phyloP scores from a whole-genome alignment of 53 echinoderm and acorn worm species.

The Temnopleurus reevesii region DNA sequence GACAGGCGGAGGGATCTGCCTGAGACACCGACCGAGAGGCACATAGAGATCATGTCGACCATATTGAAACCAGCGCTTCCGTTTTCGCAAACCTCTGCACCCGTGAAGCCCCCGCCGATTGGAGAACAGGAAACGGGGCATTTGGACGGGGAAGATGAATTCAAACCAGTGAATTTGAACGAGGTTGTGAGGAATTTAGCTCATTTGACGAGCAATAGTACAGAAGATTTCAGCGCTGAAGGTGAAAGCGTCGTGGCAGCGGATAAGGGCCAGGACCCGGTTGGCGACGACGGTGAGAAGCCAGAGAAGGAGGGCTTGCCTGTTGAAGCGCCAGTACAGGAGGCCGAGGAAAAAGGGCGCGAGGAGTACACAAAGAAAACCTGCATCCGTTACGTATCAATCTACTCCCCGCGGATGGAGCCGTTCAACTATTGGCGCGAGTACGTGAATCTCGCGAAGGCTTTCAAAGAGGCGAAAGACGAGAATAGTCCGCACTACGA shows the following conservation, averaged over 20 bases:
- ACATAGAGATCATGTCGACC: neutral
- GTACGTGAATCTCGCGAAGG: conserved; percentile 64
- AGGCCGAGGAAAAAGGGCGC: neutral
- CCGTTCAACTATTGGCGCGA: conserved; percentile 83
- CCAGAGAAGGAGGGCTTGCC: neutral
- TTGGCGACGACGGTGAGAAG: neutral
- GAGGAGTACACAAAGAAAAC: conserved; percentile 39
- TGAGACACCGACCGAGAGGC: neutral
- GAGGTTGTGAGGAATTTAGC: conserved; percentile 21
- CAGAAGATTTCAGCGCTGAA: neutral
- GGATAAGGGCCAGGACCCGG: neutral
- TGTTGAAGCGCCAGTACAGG: neutral
- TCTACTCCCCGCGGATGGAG: conserved; percentile 63
- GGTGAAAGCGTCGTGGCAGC: neutral
- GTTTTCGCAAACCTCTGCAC: no score
- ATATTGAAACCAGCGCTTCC: neutral
- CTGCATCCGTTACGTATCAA: conserved; percentile 66
- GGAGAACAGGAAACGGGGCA: no score
- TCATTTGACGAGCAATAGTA: neutral
- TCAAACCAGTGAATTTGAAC: neutral
- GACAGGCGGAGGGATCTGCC: conserved; percentile 7
- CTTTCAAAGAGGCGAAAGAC: conserved; percentile 63
- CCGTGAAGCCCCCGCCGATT: neutral
- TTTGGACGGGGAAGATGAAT: neutral
- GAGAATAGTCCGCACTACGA: conserved; percentile 27